Conservation (phyloP, 2,797 vertebrate genomes). For the Neopelma chrysocephalum region DNA sequence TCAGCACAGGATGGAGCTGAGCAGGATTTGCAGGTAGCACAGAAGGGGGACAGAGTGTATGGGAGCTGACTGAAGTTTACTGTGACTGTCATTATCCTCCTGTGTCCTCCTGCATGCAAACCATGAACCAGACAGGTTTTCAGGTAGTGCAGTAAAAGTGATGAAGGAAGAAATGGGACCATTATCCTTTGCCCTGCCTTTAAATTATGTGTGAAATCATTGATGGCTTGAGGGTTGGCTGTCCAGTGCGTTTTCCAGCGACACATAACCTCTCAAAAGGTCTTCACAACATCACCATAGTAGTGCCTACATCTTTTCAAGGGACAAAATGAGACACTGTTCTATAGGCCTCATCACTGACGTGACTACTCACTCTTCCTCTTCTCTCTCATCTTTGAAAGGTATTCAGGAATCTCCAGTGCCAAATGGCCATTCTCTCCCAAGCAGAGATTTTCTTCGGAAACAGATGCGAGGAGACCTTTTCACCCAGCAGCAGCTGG, state of each 20-base stretch:
- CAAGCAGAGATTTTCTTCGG: slow-evolving; percentile 96
- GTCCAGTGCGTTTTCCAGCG: not conserved
- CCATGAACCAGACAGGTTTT: not conserved
- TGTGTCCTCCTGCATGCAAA: not conserved
- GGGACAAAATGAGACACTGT: not conserved
- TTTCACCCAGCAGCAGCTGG: slow-evolving; percentile 96
- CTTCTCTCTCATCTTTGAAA: slow-evolving; percentile 69
- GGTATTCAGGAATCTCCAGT: slow-evolving; percentile 94
- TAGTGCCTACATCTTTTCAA: not conserved
- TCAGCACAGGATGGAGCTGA: accelerated
- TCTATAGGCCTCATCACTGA: not conserved
- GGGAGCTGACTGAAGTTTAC: accelerated
- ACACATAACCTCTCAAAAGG: not conserved
- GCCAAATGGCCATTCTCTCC: slow-evolving; percentile 92
- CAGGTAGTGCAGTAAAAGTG: not conserved
- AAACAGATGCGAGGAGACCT: slow-evolving; percentile 99
- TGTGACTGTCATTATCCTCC: no score
- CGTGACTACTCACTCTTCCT: slow-evolving; percentile 5
- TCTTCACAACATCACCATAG: not conserved
- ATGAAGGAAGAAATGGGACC: not conserved
- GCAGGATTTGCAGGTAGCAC: not conserved
- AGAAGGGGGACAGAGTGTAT: accelerated
- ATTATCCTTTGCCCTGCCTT: not conserved
- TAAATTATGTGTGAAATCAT: not conserved
- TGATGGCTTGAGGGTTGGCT: not conserved